phyloP scores from a whole-genome alignment of 2,797 vertebrate genomes.

The Phataginus tricuspis region DNA sequence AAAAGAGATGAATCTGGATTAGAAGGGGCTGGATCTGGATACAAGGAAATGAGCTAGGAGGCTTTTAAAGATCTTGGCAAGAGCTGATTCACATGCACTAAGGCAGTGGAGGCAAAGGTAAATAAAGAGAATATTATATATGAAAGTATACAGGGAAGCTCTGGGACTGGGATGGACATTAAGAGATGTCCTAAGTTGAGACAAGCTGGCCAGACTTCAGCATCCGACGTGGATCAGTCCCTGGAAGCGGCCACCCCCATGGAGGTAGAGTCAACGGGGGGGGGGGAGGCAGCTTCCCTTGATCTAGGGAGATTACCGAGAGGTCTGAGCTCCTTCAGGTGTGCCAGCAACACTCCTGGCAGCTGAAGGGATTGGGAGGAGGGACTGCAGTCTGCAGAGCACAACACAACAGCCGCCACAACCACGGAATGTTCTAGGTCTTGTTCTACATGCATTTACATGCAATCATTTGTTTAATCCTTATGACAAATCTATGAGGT shows the following conservation, averaged over 20 bases:
- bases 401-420: neutral
- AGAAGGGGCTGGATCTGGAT: neutral
- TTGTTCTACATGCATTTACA: neutral
- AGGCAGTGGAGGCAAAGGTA: neutral
- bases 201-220: neutral
- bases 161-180: neutral
- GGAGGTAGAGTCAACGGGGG: neutral
- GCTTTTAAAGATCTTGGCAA: neutral
- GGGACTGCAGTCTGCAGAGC: neutral
- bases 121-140: neutral
- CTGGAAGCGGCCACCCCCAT: too few species aligned
- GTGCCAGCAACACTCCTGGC: neutral
- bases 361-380: neutral
- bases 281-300: neutral
- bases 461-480: neutral
- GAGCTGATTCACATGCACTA: neutral
- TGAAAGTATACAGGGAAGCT: neutral
- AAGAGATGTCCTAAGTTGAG: neutral
- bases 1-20: neutral
- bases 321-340: too few species aligned
- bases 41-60: neutral
- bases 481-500: rapidly evolving
- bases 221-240: neutral
- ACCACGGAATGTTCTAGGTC: neutral
- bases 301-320: neutral